Conservation (phyloP, 2,888 invertebrate genomes). For the Neuroscelio doddi region DNA sequence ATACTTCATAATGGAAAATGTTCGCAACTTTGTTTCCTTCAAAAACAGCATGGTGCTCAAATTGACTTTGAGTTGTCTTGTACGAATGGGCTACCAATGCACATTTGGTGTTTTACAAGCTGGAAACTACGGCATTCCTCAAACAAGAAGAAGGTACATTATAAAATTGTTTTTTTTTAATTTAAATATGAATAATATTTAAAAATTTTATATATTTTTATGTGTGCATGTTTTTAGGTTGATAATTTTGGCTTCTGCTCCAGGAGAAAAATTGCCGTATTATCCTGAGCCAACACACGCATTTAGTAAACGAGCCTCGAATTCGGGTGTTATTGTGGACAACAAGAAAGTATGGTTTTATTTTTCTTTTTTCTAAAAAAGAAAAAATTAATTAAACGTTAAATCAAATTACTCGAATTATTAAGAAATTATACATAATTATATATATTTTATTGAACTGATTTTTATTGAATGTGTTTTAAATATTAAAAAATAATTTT, state of each 20-base stretch:
- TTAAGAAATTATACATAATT: not conserved
- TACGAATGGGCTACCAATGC: slow-evolving; percentile 91
- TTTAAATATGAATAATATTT: not conserved
- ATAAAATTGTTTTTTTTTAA: not conserved
- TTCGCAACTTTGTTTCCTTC: slow-evolving; percentile 88
- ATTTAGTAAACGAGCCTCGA: slow-evolving; percentile 81
- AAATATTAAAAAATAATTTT: slow-evolving; percentile 1
- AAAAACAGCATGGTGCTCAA: slow-evolving; percentile 87
- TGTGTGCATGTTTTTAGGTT: slow-evolving; percentile 70
- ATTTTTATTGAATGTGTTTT: not conserved
- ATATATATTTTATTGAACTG: not conserved
- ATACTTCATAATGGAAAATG: slow-evolving; percentile 89
- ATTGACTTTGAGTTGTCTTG: slow-evolving; percentile 81
- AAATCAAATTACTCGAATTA: not conserved
- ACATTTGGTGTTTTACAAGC: slow-evolving; percentile 90
- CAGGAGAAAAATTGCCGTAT: slow-evolving; percentile 81
- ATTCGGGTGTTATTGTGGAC: slow-evolving; percentile 77
- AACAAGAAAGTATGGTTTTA: slow-evolving; percentile 76
- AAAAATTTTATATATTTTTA: slow-evolving; percentile 42
- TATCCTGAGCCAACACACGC: slow-evolving; percentile 88
- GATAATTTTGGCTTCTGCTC: slow-evolving; percentile 87
- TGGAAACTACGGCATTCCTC: slow-evolving; percentile 89
- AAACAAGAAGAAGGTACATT: slow-evolving; percentile 80
- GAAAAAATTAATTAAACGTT: too few relatives aligned
- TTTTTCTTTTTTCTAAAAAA: too few relatives aligned